phyloP scores from a whole-genome alignment of 64 coral and sea anemone species.

The Montipora capricornis region DNA sequence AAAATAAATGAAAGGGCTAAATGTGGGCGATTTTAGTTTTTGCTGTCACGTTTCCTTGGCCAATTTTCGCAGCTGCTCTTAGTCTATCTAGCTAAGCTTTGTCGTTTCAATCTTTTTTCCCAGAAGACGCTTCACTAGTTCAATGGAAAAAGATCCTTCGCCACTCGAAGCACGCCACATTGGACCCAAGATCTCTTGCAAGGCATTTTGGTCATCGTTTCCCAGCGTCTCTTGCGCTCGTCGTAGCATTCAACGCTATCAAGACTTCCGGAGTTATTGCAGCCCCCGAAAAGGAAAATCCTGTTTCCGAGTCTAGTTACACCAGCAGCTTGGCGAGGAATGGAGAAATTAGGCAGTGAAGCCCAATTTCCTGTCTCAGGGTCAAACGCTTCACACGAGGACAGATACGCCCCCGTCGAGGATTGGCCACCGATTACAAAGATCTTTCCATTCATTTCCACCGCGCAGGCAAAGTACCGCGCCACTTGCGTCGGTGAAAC shows the following conservation, averaged over 20 bases:
- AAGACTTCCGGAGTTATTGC: slow-evolving; percentile 57
- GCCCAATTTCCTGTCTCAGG: slow-evolving; percentile 51
- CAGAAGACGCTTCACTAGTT: neutral
- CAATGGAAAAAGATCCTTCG: slow-evolving; percentile 37
- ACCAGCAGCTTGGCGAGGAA: slow-evolving; percentile 51
- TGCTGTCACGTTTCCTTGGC: no score
- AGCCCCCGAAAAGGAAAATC: slow-evolving; percentile 76
- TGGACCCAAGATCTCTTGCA: slow-evolving; percentile 60
- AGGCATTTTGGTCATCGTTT: slow-evolving; percentile 49
- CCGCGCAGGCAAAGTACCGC: slow-evolving; percentile 45
- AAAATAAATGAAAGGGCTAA: no score
- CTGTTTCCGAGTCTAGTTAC: slow-evolving; percentile 12
- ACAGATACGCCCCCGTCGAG: slow-evolving; percentile 47
- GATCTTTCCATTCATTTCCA: slow-evolving; percentile 59
- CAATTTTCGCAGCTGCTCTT: no score
- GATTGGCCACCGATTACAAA: slow-evolving; percentile 68
- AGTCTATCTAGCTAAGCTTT: no score
- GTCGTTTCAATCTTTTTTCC: neutral
- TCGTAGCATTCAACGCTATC: slow-evolving; percentile 66
- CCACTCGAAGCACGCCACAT: slow-evolving; percentile 54
- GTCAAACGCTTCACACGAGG: slow-evolving; percentile 56
- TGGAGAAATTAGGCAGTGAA: slow-evolving; percentile 49
- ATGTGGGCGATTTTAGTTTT: no score
- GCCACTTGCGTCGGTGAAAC: slow-evolving; percentile 40
- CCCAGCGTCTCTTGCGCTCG: slow-evolving; percentile 36